A percentile compares a stretch with the other conserved stretches of the same genome.
Conservation (phyloP, 2,888 invertebrate species). For the Pachydiplax longipennis region DNA sequence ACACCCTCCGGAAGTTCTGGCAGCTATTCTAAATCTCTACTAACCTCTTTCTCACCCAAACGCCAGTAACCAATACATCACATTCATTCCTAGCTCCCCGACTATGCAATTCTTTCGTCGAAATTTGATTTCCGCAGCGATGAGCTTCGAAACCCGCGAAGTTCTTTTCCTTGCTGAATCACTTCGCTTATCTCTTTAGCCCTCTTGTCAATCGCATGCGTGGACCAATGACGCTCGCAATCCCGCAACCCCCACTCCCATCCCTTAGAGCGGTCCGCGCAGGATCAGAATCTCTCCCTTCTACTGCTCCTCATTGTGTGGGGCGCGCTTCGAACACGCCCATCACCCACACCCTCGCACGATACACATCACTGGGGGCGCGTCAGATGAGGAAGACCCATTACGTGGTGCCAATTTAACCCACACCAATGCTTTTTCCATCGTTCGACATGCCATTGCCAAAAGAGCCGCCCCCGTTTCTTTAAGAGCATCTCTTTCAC, state of each 20-base stretch:
- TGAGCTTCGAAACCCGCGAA: no score
- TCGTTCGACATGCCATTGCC: no score
- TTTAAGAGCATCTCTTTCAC: no score
- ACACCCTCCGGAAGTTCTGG: no score
- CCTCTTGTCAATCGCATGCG: not conserved
- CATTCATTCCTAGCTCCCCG: no score
- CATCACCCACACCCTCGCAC: not conserved
- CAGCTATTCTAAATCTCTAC: no score
- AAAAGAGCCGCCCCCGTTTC: no score
- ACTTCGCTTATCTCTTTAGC: not conserved
- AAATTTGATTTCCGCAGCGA: no score
- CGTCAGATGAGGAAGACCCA: not conserved
- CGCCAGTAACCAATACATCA: no score
- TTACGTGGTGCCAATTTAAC: not conserved
- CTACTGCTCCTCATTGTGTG: not conserved
- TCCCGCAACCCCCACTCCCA: not conserved
- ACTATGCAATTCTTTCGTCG: no score
- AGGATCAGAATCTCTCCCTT: not conserved
- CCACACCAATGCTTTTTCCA: no score
- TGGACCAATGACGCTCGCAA: not conserved
- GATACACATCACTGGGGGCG: not conserved
- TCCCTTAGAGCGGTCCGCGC: not conserved
- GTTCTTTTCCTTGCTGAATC: not conserved
- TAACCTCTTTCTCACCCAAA: no score
- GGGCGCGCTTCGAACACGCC: not conserved